Evolutionary conservation across 2,113 vertebrate species (phyloP), one percentile per base, ranked within the genome.

Genomic region (Fukomys damarensis): DNA sequence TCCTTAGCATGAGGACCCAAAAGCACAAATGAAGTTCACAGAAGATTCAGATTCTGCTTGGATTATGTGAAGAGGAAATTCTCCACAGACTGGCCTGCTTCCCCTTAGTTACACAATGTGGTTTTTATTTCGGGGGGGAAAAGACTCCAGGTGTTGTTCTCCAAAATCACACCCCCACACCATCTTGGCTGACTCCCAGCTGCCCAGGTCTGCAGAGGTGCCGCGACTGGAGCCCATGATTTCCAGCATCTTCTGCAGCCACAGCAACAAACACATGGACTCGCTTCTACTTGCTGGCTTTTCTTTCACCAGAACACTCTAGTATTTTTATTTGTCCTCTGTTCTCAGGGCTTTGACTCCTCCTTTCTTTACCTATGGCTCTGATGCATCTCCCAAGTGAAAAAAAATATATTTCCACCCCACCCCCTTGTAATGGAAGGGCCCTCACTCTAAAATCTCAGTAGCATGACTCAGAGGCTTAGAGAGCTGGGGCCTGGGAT

Each of bases 101-200:
- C 83, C 82, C 66, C 89, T 93, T 91, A 76, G 79, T 84, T 82
- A 91, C 68, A 89, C 94, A 95, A 95, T 41, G 49, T 95, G 91
- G 20, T 93, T 97, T 97, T 91, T 76, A 93, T 92, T 94, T 89
- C 56, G 86, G 46, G 61, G 11, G 17, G 49, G 35, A 63, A 74
- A 91, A 79, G 56, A 46, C 41, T 83, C 82, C 90, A 97, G 90
- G 92, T 97, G 94, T 66, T 59, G 0, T 80, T 86, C 59, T 93
- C 85, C 14, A 58, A 89, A 96, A 86, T 77, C 77, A 68, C 49
- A 68, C 46, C 20, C 58, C 59, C 0, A 49, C 52, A 66, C 0
- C 0, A n/a, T 66, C 49, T 87, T 66, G 87, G 84, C 80, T 94
- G 58, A 32, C 52, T 97, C 38, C 83, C 74, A 95, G 56, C 41